These are phyloP conservation scores for Bolinopsis microptera DNA, from an alignment of 37 sponge, comb jelly and placozoan species.

Conservation along the genomic window DNA sequence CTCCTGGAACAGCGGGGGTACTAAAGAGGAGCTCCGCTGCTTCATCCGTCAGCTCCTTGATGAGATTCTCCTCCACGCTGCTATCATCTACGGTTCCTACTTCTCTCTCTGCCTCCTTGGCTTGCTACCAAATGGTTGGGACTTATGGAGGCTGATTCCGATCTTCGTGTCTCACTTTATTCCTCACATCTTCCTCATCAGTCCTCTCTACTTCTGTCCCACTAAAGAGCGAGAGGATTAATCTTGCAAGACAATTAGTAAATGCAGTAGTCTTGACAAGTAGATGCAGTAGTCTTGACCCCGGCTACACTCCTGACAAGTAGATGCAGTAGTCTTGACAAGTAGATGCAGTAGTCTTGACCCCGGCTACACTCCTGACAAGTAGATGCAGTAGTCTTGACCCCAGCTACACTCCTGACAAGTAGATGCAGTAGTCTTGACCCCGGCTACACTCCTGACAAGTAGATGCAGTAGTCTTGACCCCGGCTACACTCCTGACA, in stretches of 20 bases:
- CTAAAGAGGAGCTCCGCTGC: not conserved
- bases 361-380: too few relatives aligned
- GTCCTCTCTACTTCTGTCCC: not conserved
- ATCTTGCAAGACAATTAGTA: not conserved
- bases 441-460: too few relatives aligned
- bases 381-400: too few relatives aligned
- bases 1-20: slow-evolving; percentile 18
- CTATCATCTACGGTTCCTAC: not conserved
- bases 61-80: not conserved
- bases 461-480: too few relatives aligned
- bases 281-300: too few relatives aligned
- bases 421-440: too few relatives aligned
- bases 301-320: too few relatives aligned
- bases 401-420: too few relatives aligned
- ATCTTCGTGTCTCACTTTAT: not conserved
- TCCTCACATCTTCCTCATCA: not conserved
- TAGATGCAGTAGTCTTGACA: too few relatives aligned
- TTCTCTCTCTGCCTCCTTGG: not conserved
- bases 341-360: too few relatives aligned
- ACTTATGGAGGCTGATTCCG: not conserved
- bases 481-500: too few relatives aligned
- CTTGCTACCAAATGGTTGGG: not conserved
- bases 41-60: not conserved
- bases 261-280: too few relatives aligned
- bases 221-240: not conserved